A percentile compares a stretch with the other conserved stretches of the same genome.
Evolutionary conservation across 2,113 vertebrate species (phyloP).

Genomic region (Talpa occidentalis): DNA sequence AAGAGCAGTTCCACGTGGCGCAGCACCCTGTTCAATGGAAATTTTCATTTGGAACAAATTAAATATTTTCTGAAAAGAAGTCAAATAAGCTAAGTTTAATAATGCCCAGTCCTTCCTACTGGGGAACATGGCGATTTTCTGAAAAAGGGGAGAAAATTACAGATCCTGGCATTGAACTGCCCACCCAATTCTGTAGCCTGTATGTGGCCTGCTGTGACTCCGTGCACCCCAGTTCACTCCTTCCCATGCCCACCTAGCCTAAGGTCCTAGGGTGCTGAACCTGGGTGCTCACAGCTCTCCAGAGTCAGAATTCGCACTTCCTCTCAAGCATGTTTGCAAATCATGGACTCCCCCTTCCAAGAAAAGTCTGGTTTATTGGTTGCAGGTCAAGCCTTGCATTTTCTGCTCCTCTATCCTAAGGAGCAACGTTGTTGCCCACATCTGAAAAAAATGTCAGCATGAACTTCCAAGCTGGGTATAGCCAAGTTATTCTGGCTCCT

Average conservation of each 20-base stretch:
- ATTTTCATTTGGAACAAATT: slow-evolving; percentile 53
- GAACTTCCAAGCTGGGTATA: too few species aligned
- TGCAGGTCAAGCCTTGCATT: too few species aligned
- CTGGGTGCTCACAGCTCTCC: not conserved
- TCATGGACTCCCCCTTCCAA: not conserved
- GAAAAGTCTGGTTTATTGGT: not conserved
- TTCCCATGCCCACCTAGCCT: not conserved
- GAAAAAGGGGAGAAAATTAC: not conserved
- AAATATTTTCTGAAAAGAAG: slow-evolving; percentile 55
- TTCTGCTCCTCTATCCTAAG: too few species aligned
- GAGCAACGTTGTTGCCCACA: too few species aligned
- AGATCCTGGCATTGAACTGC: not conserved
- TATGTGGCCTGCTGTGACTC: accelerated
- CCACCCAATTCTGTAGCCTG: not conserved
- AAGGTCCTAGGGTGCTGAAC: not conserved
- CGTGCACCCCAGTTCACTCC: not conserved
- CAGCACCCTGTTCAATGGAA: not conserved
- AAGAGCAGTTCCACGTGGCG: not conserved
- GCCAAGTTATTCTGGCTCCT: too few species aligned
- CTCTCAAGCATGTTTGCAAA: not conserved
- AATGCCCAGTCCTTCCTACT: slow-evolving; percentile 24
- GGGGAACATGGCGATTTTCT: not conserved
- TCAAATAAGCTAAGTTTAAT: not conserved
- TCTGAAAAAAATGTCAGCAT: too few species aligned
- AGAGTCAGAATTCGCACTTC: not conserved